Percentiles rank a stretch among this genome's conserved stretches.
Evolutionary conservation across 2,113 vertebrate genomes (phyloP).

Genomic region (Scartelaos histophorus): DNA sequence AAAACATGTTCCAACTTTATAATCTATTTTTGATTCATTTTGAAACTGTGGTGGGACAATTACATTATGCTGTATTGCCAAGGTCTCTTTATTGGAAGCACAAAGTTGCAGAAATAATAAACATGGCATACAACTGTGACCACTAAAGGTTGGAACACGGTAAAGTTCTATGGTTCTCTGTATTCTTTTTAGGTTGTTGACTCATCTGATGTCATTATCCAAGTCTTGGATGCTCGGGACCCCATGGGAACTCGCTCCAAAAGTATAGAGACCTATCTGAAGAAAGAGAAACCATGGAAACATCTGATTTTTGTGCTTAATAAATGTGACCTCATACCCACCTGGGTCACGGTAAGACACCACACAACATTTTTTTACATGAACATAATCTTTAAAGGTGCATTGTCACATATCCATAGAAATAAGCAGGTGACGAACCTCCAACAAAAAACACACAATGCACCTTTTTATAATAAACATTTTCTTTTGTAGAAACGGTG

Average conservation of each 20-base stretch:
- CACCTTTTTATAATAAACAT: background rate
- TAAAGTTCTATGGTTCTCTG: background rate
- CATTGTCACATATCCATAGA: too few relatives aligned
- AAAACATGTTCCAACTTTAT: background rate
- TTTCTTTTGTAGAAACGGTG: slow-evolving; percentile 85
- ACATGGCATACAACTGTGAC: slow-evolving; percentile 3
- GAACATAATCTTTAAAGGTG: background rate
- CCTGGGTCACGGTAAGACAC: slow-evolving; percentile 92
- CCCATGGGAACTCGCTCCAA: slow-evolving; percentile 94
- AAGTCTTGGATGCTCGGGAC: slow-evolving; percentile 95
- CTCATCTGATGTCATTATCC: slow-evolving; percentile 96
- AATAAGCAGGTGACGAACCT: too few relatives aligned
- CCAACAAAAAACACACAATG: too few relatives aligned
- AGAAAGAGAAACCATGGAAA: slow-evolving; percentile 97
- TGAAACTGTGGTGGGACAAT: slow-evolving; percentile 3
- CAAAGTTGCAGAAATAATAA: background rate
- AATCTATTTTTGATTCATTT: slow-evolving; percentile 8
- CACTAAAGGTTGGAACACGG: background rate
- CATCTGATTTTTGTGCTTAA: slow-evolving; percentile 97
- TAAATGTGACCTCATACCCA: slow-evolving; percentile 96
- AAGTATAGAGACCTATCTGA: slow-evolving; percentile 91
- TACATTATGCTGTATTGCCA: slow-evolving; percentile 1
- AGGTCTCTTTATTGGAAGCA: background rate
- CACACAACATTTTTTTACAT: background rate
- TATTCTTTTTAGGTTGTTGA: slow-evolving; percentile 87